These are phyloP conservation scores for Conomelus anceps DNA, from an alignment of 2,888 invertebrate genomes.

Conservation along the genomic window DNA sequence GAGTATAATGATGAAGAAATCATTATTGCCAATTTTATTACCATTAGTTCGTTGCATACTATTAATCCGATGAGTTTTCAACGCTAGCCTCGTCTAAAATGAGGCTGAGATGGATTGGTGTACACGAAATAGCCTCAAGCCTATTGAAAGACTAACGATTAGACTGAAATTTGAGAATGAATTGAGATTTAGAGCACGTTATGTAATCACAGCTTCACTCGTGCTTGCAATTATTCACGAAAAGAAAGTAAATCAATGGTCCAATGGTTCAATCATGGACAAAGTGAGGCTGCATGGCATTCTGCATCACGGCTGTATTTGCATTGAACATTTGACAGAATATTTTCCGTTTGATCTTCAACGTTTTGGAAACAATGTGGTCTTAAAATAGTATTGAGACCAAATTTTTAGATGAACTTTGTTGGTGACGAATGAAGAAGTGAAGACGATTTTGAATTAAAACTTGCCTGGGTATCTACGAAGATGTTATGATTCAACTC, in stretches of 20 bases:
- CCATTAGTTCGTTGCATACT: too few species aligned
- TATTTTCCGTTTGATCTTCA: too few species aligned
- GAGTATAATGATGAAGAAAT: neutral
- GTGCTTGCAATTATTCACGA: conserved; percentile 22
- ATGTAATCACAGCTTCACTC: conserved; percentile 13
- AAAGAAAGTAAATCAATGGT: conserved; percentile 23
- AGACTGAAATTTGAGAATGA: neutral
- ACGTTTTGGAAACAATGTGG: too few species aligned
- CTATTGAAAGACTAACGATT: neutral
- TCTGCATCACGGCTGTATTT: too few species aligned
- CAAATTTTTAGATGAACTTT: too few species aligned
- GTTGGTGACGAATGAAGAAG: too few species aligned
- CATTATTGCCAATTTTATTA: neutral
- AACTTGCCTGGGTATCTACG: too few species aligned
- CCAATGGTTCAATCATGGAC: conserved; percentile 8
- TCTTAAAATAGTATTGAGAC: too few species aligned
- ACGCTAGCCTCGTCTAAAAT: neutral
- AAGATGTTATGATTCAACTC: too few species aligned
- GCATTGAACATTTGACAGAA: too few species aligned
- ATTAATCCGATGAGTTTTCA: too few species aligned
- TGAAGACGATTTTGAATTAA: too few species aligned
- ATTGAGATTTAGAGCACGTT: neutral
- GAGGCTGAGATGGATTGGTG: neutral
- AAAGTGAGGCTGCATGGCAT: neutral
- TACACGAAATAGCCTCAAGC: neutral